A percentile compares a stretch with the other conserved stretches of the same genome.
These are phyloP conservation scores for Ianthella basta DNA, from an alignment of 37 sponge, comb jelly and placozoan species.

Conservation along the genomic window DNA sequence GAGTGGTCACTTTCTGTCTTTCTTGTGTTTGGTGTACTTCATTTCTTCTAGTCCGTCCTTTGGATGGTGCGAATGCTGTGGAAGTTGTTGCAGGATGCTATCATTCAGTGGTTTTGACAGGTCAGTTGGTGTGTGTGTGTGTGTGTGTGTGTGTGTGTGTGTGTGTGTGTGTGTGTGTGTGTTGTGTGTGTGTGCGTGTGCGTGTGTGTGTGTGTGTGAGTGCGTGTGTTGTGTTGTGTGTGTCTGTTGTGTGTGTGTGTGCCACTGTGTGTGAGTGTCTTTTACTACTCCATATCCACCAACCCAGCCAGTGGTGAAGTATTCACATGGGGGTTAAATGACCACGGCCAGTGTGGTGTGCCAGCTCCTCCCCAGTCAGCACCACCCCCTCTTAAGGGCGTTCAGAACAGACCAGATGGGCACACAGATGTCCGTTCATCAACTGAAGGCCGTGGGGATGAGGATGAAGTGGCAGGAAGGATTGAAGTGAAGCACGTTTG, in stretches of 20 bases:
- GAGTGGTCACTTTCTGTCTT: no score
- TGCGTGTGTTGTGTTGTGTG: neutral
- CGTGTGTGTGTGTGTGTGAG: constrained; percentile 15
- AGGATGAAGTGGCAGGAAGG: neutral
- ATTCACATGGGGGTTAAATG: constrained; percentile 62
- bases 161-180: neutral
- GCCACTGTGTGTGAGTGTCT: constrained; percentile 1
- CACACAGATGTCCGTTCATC: no score
- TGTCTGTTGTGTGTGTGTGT: neutral
- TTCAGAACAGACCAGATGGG: no score
- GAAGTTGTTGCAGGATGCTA: constrained; percentile 36
- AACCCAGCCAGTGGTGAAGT: constrained; percentile 41
- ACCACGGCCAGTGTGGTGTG: constrained; percentile 70
- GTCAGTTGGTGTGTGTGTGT: neutral
- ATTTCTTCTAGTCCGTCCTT: neutral
- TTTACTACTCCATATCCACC: neutral
- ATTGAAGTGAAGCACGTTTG: constrained; percentile 19
- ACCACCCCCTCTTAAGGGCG: neutral
- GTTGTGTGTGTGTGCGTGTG: constrained; percentile 7
- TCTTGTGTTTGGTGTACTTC: no score
- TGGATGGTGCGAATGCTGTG: neutral
- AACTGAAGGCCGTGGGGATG: neutral
- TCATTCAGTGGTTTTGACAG: constrained; percentile 28
- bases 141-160: neutral
- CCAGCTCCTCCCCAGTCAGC: neutral